Evolutionary conservation across 2,888 invertebrate species (phyloP), one percentile per base, ranked within the genome.

Genomic region (Plagiodera versicolora): DNA sequence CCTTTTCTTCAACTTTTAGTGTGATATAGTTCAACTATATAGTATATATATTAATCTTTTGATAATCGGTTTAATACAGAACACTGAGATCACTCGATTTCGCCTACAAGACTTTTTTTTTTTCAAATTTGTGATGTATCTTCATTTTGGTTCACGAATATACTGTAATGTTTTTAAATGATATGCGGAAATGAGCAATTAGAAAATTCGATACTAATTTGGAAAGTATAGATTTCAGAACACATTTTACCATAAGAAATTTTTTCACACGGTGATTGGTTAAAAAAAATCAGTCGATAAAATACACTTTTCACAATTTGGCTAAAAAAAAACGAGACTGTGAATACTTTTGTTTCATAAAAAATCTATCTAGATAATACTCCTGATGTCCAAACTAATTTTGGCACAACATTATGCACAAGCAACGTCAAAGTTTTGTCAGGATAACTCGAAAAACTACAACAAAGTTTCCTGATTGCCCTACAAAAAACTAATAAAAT

Each of bases 241-340:
- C 67, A 69, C 69, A 65, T 67, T 60, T 65, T 57, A 61, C 66
- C 67, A 70, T 67, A 68, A 70, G 67, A 64, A 50, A 62, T 56
- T 56, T 51, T 51, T 66, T 62, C 56, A 59, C 51, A 28, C 45
- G 18, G 61, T 64, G 54, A 49, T 58, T 64, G 56, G 56, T 60
- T 46, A 60, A 56, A 56, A 61, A 61, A 59, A 53, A 60, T 68
- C 68, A 68, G 67, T 68, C 67, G 45, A 63, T 61, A 50, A 53
- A 60, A 60, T 56, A 39, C 39, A 53, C n/a, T 39, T 18, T 39
- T 52, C 52, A 39, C 39, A 39, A 35, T 19, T 52, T 39, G 52
- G 52, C 39, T 52, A 52, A 39, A 52, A 39, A 35, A 51, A 46
- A 58, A 58, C 28, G 35, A 59, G 44, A 44, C 19, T 24, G 44